These are phyloP conservation scores for Scomberomorus guttatus DNA, from an alignment of 2,797 vertebrate genomes.

Conservation along the genomic window DNA sequence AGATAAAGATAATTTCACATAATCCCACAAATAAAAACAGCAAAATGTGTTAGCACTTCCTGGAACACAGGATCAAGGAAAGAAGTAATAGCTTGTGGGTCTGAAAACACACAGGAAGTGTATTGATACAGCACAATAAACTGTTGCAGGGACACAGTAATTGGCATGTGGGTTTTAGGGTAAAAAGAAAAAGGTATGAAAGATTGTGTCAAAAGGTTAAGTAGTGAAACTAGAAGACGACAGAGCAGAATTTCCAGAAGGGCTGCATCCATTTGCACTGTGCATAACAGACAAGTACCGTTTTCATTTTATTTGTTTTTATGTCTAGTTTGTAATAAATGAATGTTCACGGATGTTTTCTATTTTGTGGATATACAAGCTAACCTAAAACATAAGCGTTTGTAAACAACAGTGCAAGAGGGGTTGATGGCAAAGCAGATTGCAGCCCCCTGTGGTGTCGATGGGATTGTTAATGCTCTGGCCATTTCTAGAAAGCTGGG, in stretches of 20 bases:
- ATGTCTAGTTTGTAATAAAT: slow-evolving; percentile 30
- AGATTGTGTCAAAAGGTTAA: not conserved
- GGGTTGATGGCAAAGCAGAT: slow-evolving; percentile 41
- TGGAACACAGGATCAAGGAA: slow-evolving; percentile 32
- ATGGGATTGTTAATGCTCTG: slow-evolving; percentile 51
- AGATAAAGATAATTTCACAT: slow-evolving; percentile 51
- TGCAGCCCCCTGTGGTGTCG: slow-evolving; percentile 53
- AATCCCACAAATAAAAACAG: slow-evolving; percentile 57
- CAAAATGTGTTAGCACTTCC: slow-evolving; percentile 49
- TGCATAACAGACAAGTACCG: slow-evolving; percentile 13
- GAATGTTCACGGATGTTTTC: slow-evolving; percentile 33
- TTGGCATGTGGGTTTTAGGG: not conserved
- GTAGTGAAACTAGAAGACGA: not conserved
- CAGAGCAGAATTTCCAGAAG: slow-evolving; percentile 10
- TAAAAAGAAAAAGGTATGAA: not conserved
- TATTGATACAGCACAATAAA: slow-evolving; percentile 14
- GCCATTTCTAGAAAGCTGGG: slow-evolving; percentile 51
- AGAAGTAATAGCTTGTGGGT: not conserved
- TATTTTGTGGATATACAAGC: slow-evolving; percentile 22
- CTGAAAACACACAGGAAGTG: slow-evolving; percentile 21
- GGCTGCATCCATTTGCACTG: slow-evolving; percentile 3
- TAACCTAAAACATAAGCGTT: slow-evolving; percentile 48
- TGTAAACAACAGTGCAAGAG: slow-evolving; percentile 48
- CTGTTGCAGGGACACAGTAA: not conserved
- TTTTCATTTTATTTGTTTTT: slow-evolving; percentile 49